Base-by-base conservation (phyloP, 2,113 vertebrate species). In the Zapus hudsonius region DNA sequence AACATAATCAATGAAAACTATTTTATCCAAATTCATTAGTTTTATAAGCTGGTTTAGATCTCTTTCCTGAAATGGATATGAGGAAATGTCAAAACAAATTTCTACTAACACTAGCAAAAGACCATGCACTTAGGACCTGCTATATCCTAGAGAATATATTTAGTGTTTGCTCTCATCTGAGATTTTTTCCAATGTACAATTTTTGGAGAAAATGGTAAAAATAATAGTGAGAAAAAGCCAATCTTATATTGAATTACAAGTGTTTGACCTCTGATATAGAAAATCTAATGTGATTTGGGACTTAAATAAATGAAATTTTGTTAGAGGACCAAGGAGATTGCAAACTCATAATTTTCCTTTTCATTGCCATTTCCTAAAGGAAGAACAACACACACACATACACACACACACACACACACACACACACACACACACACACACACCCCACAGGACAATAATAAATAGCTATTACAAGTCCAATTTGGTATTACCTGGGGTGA, bases 261-360 rank as follows among this genome's bases (percentile, higher is more conserved):
- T 64, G 10, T 92, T 64, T 90, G 79, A n/a, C 70, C 13, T 84
- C 57, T 78, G 13, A 23, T 72, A 73, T 29, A 76, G 3, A 15
- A 33, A 52, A 72, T 61, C 2, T 55, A 4, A 2, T 59, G 1
- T 23, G 20, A 4, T 87, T 86, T 66, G 29, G 36, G 13, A 70
- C 42, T 57, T 69, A 47, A 66, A 55, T 31, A 83, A 87, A 72
- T 73, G 33, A 44, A 84, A 72, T 67, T 79, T 86, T 95, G n/a
- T 52, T 89, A 70, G 3, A 42, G 40, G 13, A 75, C 67, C 66
- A 83, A 59, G 17, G 22, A 74, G 86, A 79, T 20, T 36, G 44
- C 69, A 93, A 91, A 70, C 76, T 92, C 8, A 33, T 61, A 61
- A 19, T 84, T 81, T 40, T 15, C 13, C 12, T 38, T 76, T 57